These are phyloP conservation scores for Metaphire vulgaris DNA, from an alignment of 1,140 invertebrate species.

Conservation along the genomic window DNA sequence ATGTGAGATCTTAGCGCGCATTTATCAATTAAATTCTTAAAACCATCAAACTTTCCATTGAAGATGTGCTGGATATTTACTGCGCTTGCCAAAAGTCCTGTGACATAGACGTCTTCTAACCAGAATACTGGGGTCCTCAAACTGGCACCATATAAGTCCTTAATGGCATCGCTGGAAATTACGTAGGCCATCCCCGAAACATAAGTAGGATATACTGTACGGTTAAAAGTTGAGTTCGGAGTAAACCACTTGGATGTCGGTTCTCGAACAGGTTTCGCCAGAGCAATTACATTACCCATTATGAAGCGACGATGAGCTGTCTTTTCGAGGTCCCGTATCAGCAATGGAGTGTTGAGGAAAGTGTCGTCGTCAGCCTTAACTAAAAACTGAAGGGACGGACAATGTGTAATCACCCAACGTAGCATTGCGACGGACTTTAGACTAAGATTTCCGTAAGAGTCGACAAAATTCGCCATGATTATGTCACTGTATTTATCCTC, in stretches of 20 bases:
- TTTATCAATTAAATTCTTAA: not conserved
- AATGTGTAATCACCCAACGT: not conserved
- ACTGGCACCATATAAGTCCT: not conserved
- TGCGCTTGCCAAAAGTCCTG: not conserved
- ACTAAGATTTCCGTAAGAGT: not conserved
- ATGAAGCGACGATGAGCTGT: not conserved
- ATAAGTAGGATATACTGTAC: not conserved
- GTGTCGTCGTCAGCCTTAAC: slow-evolving; percentile 12
- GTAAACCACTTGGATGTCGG: not conserved
- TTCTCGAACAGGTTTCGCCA: not conserved
- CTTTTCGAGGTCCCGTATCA: not conserved
- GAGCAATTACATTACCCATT: not conserved
- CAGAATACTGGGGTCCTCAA: not conserved
- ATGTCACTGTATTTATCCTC: slow-evolving; percentile 60
- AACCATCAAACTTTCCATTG: not conserved
- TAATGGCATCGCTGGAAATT: not conserved
- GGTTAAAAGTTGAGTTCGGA: not conserved
- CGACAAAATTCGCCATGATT: slow-evolving; percentile 53
- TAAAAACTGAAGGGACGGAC: not conserved
- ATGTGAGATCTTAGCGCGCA: not conserved
- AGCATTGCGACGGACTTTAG: slow-evolving; percentile 6
- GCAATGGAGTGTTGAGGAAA: not conserved
- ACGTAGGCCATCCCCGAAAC: not conserved
- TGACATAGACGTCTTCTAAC: not conserved
- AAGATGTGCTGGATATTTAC: not conserved